These are phyloP conservation scores for Philereme vetulata DNA, from an alignment of 2,888 invertebrate genomes.

Conservation along the genomic window DNA sequence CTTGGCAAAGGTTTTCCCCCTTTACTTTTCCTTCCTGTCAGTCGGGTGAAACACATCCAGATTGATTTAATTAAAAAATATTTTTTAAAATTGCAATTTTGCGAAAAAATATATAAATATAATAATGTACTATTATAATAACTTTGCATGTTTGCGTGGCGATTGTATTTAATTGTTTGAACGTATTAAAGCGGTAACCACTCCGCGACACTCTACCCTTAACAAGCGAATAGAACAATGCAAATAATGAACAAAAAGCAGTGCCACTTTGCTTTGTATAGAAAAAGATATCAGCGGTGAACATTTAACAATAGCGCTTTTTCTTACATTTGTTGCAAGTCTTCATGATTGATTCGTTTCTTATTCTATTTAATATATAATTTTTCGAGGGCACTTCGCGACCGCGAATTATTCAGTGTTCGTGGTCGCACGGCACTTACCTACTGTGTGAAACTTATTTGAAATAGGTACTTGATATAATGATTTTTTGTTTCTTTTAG, in stretches of 20 bases:
- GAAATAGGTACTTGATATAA: neutral
- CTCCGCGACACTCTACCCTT: constrained; percentile 52
- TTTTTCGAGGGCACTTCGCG: constrained; percentile 56
- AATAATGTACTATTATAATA: neutral
- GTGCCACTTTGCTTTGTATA: constrained; percentile 65
- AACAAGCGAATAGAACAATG: constrained; percentile 62
- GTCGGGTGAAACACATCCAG: too few relatives aligned
- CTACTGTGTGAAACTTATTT: constrained; percentile 46
- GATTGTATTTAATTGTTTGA: constrained; percentile 34
- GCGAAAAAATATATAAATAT: neutral
- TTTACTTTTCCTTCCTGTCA: too few relatives aligned
- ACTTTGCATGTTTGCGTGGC: neutral
- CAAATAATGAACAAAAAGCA: constrained; percentile 66
- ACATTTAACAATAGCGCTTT: constrained; percentile 62
- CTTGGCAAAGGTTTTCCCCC: too few relatives aligned
- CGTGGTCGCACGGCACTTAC: constrained; percentile 52
- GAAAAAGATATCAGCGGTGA: constrained; percentile 69
- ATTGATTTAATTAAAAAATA: too few relatives aligned
- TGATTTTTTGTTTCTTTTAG: constrained; percentile 25
- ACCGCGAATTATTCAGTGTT: constrained; percentile 45
- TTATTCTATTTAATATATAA: constrained; percentile 46
- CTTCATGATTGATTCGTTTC: constrained; percentile 67
- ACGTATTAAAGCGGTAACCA: constrained; percentile 47
- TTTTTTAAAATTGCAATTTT: too few relatives aligned
- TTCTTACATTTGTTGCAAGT: constrained; percentile 77